Base-by-base conservation (phyloP, 2,888 invertebrate species). In the Pomacea canaliculata region DNA sequence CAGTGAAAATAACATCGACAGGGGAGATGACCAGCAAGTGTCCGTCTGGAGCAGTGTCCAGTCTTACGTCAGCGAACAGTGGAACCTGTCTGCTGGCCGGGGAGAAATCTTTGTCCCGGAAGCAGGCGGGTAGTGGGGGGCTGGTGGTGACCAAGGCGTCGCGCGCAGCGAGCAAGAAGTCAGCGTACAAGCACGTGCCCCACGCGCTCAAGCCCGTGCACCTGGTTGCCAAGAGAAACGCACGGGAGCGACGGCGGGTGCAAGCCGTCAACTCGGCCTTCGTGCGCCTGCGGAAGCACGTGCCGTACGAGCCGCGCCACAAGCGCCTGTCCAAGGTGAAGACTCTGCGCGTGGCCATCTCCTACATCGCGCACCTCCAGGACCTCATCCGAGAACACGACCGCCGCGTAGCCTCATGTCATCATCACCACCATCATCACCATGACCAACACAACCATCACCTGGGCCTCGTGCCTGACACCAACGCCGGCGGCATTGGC, bases 211-310 rank as follows among this genome's bases (percentile, higher is more conserved):
- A 93, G 85, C 93, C 93, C 18, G 92, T 93, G 37, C 93, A 93
- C 86, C 91, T 93, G 78, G 93, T 93, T 77, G 93, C 92, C 23
- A 85, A 91, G 78, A 85, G 94, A 77, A 94, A 94, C 87, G 94
- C 93, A 10, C 90, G 94, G 71, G 94, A 94, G 89, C 88, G 94
- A 83, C 90, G 93, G 76, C 91, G 94, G 79, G 94, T 94, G 51
- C 93, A 94, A 86, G 93, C 94, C 19, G 94, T 94, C 80, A 94
- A 94, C 89, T 91, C 90, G 76, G 94, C 94, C 60, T 94, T 94
- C 89, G 87, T 91, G 3, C 91, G 92, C 73, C 91, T 94, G 65
- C 91, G 93, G 70, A 92, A 92, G 86, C 93, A 92, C 81, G 92
- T 94, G 65, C 93, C 94, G 8, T 91, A 92, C 77, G 93, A 93